These are phyloP conservation scores for Lithodes maja DNA, from an alignment of 2,888 invertebrate genomes.

Conservation along the genomic window DNA sequence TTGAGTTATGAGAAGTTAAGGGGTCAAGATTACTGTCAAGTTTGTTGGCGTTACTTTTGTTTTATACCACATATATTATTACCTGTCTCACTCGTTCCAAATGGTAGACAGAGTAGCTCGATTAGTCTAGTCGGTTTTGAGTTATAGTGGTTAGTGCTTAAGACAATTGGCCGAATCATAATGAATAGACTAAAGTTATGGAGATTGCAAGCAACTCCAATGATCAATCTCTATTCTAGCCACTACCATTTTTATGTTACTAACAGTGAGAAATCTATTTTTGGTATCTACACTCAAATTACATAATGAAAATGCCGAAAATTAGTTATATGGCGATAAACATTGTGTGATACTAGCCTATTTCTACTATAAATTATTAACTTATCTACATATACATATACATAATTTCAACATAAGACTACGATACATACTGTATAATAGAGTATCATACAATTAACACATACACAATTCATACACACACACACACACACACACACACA, in stretches of 20 bases:
- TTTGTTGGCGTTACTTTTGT: too few species aligned
- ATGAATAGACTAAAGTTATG: neutral
- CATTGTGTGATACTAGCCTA: neutral
- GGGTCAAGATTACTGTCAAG: too few species aligned
- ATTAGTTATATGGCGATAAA: neutral
- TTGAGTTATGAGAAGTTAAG: too few species aligned
- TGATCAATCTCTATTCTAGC: too few species aligned
- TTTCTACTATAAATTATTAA: neutral
- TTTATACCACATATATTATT: too few species aligned
- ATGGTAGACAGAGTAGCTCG: too few species aligned
- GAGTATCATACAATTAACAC: neutral
- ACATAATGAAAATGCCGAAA: neutral
- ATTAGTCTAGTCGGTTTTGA: too few species aligned
- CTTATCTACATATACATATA: constrained; percentile 19
- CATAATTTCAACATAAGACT: neutral
- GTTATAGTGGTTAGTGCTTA: too few species aligned
- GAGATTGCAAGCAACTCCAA: neutral
- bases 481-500: neutral
- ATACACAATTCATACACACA: neutral
- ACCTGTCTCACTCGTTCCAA: too few species aligned
- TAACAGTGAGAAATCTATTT: neutral
- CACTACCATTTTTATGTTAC: too few species aligned
- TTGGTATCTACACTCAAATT: neutral
- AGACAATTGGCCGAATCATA: neutral
- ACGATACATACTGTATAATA: neutral